phyloP scores from a whole-genome alignment of 2,797 vertebrate species.

The Geotrypetes seraphini region DNA sequence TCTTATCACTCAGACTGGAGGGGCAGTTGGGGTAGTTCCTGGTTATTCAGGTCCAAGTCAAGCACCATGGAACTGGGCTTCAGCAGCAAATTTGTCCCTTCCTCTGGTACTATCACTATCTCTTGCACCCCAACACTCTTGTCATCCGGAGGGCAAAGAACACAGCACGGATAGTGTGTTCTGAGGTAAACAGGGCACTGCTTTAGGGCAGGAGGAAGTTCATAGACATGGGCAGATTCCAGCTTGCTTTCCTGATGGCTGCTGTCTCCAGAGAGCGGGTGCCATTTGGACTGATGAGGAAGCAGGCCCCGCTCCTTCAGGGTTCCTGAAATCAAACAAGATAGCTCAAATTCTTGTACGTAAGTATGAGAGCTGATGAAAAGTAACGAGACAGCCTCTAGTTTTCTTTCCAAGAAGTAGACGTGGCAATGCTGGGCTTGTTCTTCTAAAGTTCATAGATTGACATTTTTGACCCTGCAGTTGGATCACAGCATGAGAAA shows the following conservation, averaged over 20 bases:
- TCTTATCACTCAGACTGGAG: no score
- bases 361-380: no score
- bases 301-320: constrained; percentile 56
- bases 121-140: constrained; percentile 18
- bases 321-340: constrained; percentile 42
- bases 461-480: no score
- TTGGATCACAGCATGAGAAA: no score
- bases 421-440: no score
- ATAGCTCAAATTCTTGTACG: no score
- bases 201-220: constrained; percentile 27
- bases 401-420: no score
- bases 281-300: background rate
- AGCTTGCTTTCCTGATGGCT: background rate
- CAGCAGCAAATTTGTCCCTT: constrained; percentile 44
- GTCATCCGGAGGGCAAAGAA: constrained; percentile 42
- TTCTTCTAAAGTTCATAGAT: no score
- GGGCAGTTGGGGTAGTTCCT: no score
- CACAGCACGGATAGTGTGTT: constrained; percentile 40
- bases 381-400: no score
- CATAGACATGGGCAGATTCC: constrained; percentile 18
- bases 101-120: constrained; percentile 11
- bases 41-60: background rate
- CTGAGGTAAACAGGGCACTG: constrained; percentile 25
- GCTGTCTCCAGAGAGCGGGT: background rate
- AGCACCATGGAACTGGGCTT: background rate